Base-by-base conservation (phyloP, 2,888 invertebrate species). In the Pristionchus fissidentatus region DNA sequence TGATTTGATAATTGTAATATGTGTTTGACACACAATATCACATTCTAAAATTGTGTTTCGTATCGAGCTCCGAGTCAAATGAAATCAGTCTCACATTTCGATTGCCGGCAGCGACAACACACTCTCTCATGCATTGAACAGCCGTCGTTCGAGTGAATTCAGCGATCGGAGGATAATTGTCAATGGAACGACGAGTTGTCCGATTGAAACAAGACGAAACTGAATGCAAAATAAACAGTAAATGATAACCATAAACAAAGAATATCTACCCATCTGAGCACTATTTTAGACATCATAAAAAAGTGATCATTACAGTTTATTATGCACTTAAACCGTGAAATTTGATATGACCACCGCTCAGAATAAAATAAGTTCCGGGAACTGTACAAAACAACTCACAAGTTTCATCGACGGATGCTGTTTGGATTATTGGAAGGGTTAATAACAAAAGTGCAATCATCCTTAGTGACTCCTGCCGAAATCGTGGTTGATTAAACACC, bases 161-260 rank as follows among this genome's bases (percentile, higher is more conserved):
- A 13, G 89, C 88, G 38, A 91, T 87, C 19, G 91, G 91, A 49
- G 88, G 88, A 62, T 88, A 89, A 75, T 91, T 91, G 43, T 90
- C 90, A 32, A 91, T 89, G 38, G 90, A 87, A 66, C 88, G 84
- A 38, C 90, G 85, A 3, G 87, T 83, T 0, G 87, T 86, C 73
- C 88, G 73, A 84, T 89, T 89, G 85, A 91, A 91, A 66, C 91
- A 91, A 4, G 85, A 79, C 10, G 85, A 70, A 73, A 86, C 91
- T 91, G 73, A 70, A 35, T 10, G 70, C 4, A 70, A 26, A 15
- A 5, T 10, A 70, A 15, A 70, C 35, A n/a, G 35, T 35, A 32
- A 62, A 10, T 57, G 22, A 15, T 19, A n/a, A 19, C 7, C n/a
- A 46, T 15, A 10, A 10, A 46, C 46, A 10, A 46, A 7, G 10